These are phyloP conservation scores for Propithecus perrieri DNA, from an alignment of 2,797 vertebrate genomes.

Conservation along the genomic window DNA sequence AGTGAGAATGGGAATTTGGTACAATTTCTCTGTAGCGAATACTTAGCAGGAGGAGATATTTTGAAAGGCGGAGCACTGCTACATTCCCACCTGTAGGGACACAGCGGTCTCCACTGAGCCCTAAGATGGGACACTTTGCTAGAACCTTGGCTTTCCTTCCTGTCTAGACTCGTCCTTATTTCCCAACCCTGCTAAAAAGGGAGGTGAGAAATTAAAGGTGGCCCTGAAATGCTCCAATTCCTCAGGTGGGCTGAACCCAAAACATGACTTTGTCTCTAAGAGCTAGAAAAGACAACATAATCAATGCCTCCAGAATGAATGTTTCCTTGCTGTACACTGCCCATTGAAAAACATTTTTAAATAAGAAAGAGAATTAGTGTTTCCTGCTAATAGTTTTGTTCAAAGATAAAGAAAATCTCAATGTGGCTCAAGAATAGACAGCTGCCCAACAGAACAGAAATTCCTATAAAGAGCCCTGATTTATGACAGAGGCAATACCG, in stretches of 20 bases:
- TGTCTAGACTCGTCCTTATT: background rate
- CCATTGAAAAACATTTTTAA: background rate
- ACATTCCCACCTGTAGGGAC: background rate
- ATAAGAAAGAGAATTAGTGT: background rate
- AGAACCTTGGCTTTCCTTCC: background rate
- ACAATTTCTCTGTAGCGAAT: background rate
- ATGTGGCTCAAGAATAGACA: background rate
- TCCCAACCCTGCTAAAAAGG: background rate
- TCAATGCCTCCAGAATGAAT: background rate
- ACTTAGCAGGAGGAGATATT: background rate
- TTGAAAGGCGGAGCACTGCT: background rate
- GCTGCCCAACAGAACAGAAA: slow-evolving; percentile 5
- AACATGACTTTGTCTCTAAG: slow-evolving; percentile 37
- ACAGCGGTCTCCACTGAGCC: background rate
- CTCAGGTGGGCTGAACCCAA: background rate
- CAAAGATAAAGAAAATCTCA: slow-evolving; percentile 12
- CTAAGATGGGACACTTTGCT: background rate
- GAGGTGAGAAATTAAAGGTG: background rate
- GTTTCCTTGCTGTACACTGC: background rate
- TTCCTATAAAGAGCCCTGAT: background rate
- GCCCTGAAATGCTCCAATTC: background rate
- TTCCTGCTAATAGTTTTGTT: slow-evolving; percentile 15
- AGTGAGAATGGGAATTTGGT: background rate
- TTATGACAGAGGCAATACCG: background rate
- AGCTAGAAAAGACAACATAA: background rate